Evolutionary conservation across 2,113 vertebrate genomes (phyloP).

Genomic region (Diadophis punctatus): DNA sequence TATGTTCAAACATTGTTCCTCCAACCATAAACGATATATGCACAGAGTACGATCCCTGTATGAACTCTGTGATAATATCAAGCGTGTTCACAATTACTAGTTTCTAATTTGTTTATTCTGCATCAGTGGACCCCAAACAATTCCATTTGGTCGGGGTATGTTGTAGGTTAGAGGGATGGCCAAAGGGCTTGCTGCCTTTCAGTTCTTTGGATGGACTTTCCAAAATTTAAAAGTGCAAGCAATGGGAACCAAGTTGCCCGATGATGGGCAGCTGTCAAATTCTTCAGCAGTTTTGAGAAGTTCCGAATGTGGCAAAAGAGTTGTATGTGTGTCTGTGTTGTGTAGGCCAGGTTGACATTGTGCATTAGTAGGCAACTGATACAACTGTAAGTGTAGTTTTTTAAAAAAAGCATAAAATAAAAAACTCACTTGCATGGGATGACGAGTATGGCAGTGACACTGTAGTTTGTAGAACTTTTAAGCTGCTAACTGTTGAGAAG

Average conservation of each 20-base stretch:
- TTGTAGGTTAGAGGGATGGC: slow-evolving; percentile 19
- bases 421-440: slow-evolving; percentile 75
- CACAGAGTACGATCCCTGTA: slow-evolving; percentile 11
- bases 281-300: slow-evolving; percentile 51
- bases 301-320: slow-evolving; percentile 64
- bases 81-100: slow-evolving; percentile 27
- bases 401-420: slow-evolving; percentile 67
- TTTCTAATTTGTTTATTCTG: slow-evolving; percentile 44
- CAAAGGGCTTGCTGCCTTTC: slow-evolving; percentile 41
- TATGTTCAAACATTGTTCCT: not conserved
- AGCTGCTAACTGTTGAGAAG: slow-evolving; percentile 80
- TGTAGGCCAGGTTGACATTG: slow-evolving; percentile 69
- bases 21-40: slow-evolving; percentile 38
- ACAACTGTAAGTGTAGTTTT: slow-evolving; percentile 73
- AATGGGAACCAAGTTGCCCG: slow-evolving; percentile 39
- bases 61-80: not conserved
- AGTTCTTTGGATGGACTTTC: slow-evolving; percentile 15
- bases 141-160: slow-evolving; percentile 39
- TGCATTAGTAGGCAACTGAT: slow-evolving; percentile 65
- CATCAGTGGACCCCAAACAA: slow-evolving; percentile 23
- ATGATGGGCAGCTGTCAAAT: slow-evolving; percentile 32
- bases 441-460: slow-evolving; percentile 75
- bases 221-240: slow-evolving; percentile 47
- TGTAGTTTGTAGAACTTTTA: slow-evolving; percentile 76
- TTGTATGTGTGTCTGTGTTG: slow-evolving; percentile 65